These are phyloP conservation scores for Motacilla alba DNA, from an alignment of 2,113 vertebrate genomes.

Conservation along the genomic window DNA sequence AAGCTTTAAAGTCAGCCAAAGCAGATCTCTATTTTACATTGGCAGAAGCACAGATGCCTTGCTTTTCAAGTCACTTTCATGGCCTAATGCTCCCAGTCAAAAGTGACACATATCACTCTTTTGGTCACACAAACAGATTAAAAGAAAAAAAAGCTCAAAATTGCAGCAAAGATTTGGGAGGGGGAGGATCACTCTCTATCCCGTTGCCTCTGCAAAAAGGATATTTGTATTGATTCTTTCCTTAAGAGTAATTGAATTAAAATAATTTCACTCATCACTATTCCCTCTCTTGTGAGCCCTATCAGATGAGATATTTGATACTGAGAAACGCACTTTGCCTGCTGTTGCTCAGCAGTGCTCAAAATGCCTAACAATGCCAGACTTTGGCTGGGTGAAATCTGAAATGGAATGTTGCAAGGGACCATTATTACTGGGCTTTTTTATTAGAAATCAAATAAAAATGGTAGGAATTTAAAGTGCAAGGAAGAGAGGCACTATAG, in stretches of 20 bases:
- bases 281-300: background rate
- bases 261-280: background rate
- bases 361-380: background rate
- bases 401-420: slow-evolving; percentile 5
- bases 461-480: background rate
- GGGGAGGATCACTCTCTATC: background rate
- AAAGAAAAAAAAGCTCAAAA: background rate
- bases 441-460: slow-evolving; percentile 48
- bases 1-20: background rate
- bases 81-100: background rate
- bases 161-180: background rate
- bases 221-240: background rate
- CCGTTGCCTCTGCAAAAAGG: background rate
- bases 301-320: background rate
- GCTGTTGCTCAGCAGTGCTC: background rate
- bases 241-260: background rate
- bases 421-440: slow-evolving; percentile 31
- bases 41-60: background rate
- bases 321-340: slow-evolving; percentile 22
- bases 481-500: background rate
- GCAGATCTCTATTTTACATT: background rate
- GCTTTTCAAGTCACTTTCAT: background rate
- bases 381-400: background rate
- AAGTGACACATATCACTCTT: background rate
- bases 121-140: background rate